phyloP scores from a whole-genome alignment of 2,113 vertebrate genomes.

The Leptodactylus fuscus region DNA sequence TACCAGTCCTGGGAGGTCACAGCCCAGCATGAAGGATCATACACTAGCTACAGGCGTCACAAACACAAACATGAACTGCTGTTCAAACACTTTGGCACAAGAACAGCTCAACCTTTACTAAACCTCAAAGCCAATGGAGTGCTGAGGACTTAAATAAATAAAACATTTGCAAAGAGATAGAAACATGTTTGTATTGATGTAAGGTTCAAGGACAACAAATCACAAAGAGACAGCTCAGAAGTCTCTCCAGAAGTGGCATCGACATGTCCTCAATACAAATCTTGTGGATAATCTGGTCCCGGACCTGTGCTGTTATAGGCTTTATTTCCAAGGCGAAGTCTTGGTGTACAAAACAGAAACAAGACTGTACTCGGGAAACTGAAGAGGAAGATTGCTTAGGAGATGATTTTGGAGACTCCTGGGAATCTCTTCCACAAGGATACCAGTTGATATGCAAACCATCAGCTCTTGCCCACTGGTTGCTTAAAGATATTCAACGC shows the following conservation, averaged over 20 bases:
- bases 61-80: slow-evolving; percentile 50
- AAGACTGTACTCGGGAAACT: slow-evolving; percentile 47
- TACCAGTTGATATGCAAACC: slow-evolving; percentile 77
- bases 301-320: slow-evolving; percentile 40
- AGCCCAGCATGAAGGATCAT: slow-evolving; percentile 7
- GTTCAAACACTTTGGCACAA: slow-evolving; percentile 31
- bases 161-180: slow-evolving; percentile 47
- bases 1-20: not conserved
- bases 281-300: not conserved
- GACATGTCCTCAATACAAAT: slow-evolving; percentile 21
- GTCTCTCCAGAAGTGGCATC: not conserved
- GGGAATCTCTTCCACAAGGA: slow-evolving; percentile 60
- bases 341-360: slow-evolving; percentile 44
- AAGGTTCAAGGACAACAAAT: slow-evolving; percentile 25
- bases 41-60: not conserved
- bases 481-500: slow-evolving; percentile 70
- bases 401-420: slow-evolving; percentile 55
- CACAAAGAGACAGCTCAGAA: not conserved
- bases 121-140: slow-evolving; percentile 12
- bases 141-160: slow-evolving; percentile 52
- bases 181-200: not conserved
- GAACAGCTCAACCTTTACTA: slow-evolving; percentile 38
- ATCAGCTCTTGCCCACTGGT: slow-evolving; percentile 76
- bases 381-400: slow-evolving; percentile 53
- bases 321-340: slow-evolving; percentile 25